A percentile compares a stretch with the other conserved stretches of the same genome.
These are phyloP conservation scores for Calameuta idolon DNA, from an alignment of 2,888 invertebrate genomes.

Conservation along the genomic window DNA sequence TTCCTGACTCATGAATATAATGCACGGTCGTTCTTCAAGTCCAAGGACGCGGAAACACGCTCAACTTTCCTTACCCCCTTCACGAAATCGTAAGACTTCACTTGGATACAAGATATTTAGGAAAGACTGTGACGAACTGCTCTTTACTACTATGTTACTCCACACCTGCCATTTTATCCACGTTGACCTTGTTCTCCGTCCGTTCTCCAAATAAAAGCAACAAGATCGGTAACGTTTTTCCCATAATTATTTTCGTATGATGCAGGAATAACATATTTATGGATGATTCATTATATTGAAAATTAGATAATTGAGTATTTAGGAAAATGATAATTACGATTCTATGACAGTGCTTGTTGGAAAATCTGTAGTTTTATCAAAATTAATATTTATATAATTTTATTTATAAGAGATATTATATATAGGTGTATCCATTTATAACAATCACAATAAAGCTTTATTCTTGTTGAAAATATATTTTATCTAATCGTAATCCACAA, in stretches of 20 bases:
- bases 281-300: not conserved
- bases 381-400: not conserved
- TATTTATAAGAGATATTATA: not conserved
- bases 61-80: not conserved
- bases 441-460: not conserved
- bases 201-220: constrained; percentile 55
- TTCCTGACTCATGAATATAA: not conserved
- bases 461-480: not conserved
- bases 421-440: not conserved
- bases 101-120: constrained; percentile 1
- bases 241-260: not conserved
- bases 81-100: not conserved
- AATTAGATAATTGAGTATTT: constrained; percentile 4
- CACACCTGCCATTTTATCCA: constrained; percentile 50
- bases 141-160: constrained; percentile 9
- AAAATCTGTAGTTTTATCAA: not conserved
- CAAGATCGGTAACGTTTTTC: constrained; percentile 25
- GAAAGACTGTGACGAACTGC: not conserved
- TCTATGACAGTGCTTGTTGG: not conserved
- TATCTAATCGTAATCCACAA: not conserved
- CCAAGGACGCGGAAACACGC: not conserved
- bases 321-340: constrained; percentile 20
- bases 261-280: not conserved
- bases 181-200: constrained; percentile 52
- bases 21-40: not conserved